A percentile compares a stretch with the other conserved stretches of the same genome.
phyloP scores from a whole-genome alignment of 2,797 vertebrate species.

The Onychomys torridus region DNA sequence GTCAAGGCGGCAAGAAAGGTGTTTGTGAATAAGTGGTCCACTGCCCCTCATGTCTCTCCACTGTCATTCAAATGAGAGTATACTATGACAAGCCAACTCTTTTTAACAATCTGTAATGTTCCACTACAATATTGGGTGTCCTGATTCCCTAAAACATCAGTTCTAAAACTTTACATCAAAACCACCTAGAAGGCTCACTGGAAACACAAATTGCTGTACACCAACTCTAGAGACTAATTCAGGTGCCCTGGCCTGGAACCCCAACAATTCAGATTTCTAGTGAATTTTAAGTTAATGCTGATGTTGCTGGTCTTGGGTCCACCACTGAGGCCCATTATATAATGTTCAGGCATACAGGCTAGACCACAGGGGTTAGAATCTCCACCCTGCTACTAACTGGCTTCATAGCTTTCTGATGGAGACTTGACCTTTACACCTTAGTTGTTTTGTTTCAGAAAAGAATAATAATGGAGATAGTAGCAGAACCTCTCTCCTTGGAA shows the following conservation, averaged over 20 bases:
- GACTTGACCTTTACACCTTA: neutral
- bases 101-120: neutral
- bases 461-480: neutral
- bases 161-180: slow-evolving; percentile 31
- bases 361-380: neutral
- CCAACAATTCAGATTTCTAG: slow-evolving; percentile 41
- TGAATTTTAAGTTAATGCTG: neutral
- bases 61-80: slow-evolving; percentile 36
- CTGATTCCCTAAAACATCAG: neutral
- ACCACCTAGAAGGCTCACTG: neutral
- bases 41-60: neutral
- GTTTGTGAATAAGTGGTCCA: neutral
- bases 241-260: neutral
- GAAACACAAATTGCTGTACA: slow-evolving; percentile 39
- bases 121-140: neutral
- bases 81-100: neutral
- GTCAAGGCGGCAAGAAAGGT: neutral
- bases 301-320: neutral
- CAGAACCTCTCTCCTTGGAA: neutral
- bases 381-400: neutral
- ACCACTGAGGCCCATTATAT: neutral
- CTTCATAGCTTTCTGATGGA: slow-evolving; percentile 23
- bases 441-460: neutral
- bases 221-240: neutral
- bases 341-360: neutral